Conservation (phyloP, 2,113 vertebrate genomes). For the Proteles cristata region DNA sequence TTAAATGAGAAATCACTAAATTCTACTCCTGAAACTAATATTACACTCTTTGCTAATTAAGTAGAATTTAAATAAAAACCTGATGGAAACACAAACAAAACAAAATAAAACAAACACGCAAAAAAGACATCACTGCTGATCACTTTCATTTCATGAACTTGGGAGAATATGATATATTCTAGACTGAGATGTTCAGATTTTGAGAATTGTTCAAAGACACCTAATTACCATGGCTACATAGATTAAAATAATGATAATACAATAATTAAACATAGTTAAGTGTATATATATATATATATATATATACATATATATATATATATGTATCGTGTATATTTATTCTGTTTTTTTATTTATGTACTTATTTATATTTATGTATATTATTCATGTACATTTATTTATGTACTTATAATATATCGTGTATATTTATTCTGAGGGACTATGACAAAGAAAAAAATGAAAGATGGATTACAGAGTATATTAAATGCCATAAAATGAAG, state of each 20-base stretch:
- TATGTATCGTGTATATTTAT: not conserved
- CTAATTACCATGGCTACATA: not conserved
- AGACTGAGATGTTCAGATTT: not conserved
- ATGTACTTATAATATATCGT: too few species aligned
- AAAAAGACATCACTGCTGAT: not conserved
- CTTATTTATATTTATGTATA: too few species aligned
- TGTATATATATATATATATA: too few species aligned
- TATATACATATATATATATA: too few species aligned
- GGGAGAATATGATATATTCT: not conserved
- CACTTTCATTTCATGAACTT: not conserved
- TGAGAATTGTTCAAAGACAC: not conserved
- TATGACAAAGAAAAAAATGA: not conserved
- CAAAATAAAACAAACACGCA: not conserved
- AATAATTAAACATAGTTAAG: not conserved
- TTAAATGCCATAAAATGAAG: not conserved
- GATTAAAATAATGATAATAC: not conserved
- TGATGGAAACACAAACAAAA: not conserved
- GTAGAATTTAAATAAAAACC: not conserved
- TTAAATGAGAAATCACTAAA: not conserved
- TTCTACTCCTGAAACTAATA: not conserved
- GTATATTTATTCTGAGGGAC: not conserved
- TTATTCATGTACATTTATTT: too few species aligned
- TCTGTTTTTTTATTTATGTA: too few species aligned
- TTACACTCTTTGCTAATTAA: not conserved
- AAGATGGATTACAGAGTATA: not conserved